phyloP scores from a whole-genome alignment of 2,888 invertebrate species.

The Conus canariensis region DNA sequence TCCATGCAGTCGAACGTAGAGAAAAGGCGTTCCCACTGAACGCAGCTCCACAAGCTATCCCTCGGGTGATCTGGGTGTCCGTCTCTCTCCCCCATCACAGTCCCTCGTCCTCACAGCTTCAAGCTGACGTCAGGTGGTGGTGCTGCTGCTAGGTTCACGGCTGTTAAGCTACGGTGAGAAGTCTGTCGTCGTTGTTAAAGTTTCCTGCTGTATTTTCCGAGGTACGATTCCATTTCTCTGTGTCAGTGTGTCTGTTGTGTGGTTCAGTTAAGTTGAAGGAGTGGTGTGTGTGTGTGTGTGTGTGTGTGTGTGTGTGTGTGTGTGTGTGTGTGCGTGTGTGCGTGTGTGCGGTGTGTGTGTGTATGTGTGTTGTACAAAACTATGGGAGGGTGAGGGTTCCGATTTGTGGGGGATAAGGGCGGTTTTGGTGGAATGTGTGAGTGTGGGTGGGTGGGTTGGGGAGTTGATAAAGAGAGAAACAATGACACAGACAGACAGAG shows the following conservation, averaged over 20 bases:
- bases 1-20: too few relatives aligned
- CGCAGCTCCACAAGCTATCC: too few relatives aligned
- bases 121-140: too few relatives aligned
- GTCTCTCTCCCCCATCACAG: too few relatives aligned
- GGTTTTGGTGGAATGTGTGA: too few relatives aligned
- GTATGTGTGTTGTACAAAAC: neutral
- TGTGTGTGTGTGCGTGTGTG: neutral
- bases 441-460: neutral
- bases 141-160: too few relatives aligned
- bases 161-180: too few relatives aligned
- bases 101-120: too few relatives aligned
- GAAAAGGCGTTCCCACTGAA: too few relatives aligned
- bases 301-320: slow-evolving; percentile 19
- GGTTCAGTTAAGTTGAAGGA: neutral
- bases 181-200: neutral
- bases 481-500: neutral
- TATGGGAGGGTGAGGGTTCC: neutral
- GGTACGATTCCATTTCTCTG: neutral
- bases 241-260: neutral
- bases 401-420: neutral
- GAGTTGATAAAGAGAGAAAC: neutral
- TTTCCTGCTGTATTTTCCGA: neutral
- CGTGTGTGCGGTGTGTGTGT: slow-evolving; percentile 1
- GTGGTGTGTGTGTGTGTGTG: slow-evolving; percentile 10
- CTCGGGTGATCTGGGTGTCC: too few relatives aligned